Percentiles rank a stretch among this genome's conserved stretches.
Conservation (phyloP, 2,797 vertebrate genomes). For the Psittacula echo region DNA sequence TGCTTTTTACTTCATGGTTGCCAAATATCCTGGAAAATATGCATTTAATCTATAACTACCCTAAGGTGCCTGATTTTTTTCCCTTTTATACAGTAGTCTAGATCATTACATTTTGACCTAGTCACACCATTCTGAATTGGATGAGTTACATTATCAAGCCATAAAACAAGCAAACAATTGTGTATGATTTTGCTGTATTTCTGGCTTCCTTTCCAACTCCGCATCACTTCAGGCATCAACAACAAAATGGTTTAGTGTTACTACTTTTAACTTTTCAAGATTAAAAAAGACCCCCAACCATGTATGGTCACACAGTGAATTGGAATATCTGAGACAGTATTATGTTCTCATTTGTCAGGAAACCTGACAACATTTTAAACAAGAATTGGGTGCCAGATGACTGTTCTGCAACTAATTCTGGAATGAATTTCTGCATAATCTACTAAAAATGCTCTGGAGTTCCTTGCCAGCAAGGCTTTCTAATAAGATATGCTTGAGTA, state of each 20-base stretch:
- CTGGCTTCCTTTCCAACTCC: neutral
- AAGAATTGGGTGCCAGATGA: constrained; percentile 37
- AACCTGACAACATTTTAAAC: constrained; percentile 51
- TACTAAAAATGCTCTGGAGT: constrained; percentile 31
- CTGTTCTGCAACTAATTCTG: constrained; percentile 42
- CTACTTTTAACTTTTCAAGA: constrained; percentile 43
- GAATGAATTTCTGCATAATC: constrained; percentile 53
- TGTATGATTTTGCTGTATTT: constrained; percentile 19
- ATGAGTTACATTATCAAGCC: constrained; percentile 11
- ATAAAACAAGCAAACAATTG: constrained; percentile 63
- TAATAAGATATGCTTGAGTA: constrained; percentile 54
- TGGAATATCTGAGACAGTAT: constrained; percentile 21
- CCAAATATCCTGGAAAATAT: neutral
- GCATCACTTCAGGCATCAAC: constrained; percentile 59
- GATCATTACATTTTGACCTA: neutral
- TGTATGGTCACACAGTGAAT: constrained; percentile 12
- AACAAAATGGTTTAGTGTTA: constrained; percentile 27
- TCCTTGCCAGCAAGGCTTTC: constrained; percentile 46
- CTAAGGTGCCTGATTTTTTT: neutral
- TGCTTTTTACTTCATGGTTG: neutral
- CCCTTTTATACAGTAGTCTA: constrained; percentile 5
- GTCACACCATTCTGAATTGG: neutral
- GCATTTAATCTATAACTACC: neutral
- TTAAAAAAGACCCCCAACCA: constrained; percentile 6
- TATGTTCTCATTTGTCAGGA: constrained; percentile 52